Conservation (phyloP, 2,888 invertebrate genomes). For the Sclerodermus sp. region DNA sequence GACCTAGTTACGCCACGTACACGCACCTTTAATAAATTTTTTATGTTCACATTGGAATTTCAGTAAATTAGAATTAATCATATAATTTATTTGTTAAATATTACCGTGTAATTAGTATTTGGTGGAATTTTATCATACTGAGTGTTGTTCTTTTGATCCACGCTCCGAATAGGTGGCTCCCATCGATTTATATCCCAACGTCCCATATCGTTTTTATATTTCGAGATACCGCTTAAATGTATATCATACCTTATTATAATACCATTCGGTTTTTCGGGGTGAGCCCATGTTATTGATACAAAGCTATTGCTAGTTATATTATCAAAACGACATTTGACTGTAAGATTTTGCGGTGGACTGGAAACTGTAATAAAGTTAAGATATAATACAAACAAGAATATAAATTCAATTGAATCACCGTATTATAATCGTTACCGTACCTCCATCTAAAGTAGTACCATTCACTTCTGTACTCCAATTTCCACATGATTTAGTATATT, state of each 20-base stretch:
- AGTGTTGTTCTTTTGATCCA: slow-evolving; percentile 57
- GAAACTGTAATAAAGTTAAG: slow-evolving; percentile 59
- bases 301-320: slow-evolving; percentile 64
- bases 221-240: slow-evolving; percentile 61
- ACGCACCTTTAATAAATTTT: slow-evolving; percentile 36
- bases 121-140: slow-evolving; percentile 73
- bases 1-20: slow-evolving; percentile 78
- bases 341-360: slow-evolving; percentile 71
- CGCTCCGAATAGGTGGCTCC: slow-evolving; percentile 65
- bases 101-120: slow-evolving; percentile 82
- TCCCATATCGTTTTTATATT: slow-evolving; percentile 60
- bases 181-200: slow-evolving; percentile 59
- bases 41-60: neutral
- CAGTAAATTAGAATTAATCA: neutral
- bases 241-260: slow-evolving; percentile 77
- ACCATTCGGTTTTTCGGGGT: slow-evolving; percentile 75
- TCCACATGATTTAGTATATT: slow-evolving; percentile 75
- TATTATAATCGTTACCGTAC: slow-evolving; percentile 29
- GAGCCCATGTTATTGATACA: slow-evolving; percentile 73
- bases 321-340: slow-evolving; percentile 68
- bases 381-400: slow-evolving; percentile 1
- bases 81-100: neutral
- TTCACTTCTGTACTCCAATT: slow-evolving; percentile 76
- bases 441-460: slow-evolving; percentile 82
- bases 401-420: neutral